A percentile compares a stretch with the other conserved stretches of the same genome.
Evolutionary conservation across 2,888 invertebrate genomes (phyloP).

Genomic region (Agonopterix arenella): DNA sequence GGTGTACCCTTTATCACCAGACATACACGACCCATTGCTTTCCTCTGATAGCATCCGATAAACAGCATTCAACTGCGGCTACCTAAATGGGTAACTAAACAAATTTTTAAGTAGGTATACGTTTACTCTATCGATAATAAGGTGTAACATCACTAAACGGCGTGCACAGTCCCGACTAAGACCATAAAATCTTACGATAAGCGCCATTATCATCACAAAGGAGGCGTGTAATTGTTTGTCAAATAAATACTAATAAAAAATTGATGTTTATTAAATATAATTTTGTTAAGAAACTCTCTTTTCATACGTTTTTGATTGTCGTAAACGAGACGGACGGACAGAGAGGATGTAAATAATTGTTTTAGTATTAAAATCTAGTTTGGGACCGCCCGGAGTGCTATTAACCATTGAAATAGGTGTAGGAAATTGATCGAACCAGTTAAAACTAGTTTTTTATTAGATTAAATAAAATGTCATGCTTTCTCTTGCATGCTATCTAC

Average conservation of each 20-base stretch:
- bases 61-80: too few species aligned
- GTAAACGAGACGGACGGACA: slow-evolving; percentile 17
- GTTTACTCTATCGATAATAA: slow-evolving; percentile 17
- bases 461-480: too few species aligned
- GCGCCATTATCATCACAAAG: slow-evolving; percentile 72
- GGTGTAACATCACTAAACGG: slow-evolving; percentile 32
- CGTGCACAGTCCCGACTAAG: slow-evolving; percentile 28
- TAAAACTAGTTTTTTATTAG: background rate
- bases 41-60: too few species aligned
- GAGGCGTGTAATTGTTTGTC: slow-evolving; percentile 75
- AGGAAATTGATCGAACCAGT: background rate
- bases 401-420: background rate
- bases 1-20: too few species aligned
- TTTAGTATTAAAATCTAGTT: background rate
- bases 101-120: too few species aligned
- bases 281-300: slow-evolving; percentile 43
- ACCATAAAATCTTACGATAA: slow-evolving; percentile 70
- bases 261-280: slow-evolving; percentile 73
- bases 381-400: slow-evolving; percentile 3
- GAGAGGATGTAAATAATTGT: too few species aligned
- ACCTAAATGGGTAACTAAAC: too few species aligned
- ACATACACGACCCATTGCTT: too few species aligned
- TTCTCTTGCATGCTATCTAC: too few species aligned
- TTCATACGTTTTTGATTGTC: slow-evolving; percentile 39
- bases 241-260: slow-evolving; percentile 74